Base-by-base conservation (phyloP, 2,797 vertebrate genomes). In the Darevskia mixta region DNA sequence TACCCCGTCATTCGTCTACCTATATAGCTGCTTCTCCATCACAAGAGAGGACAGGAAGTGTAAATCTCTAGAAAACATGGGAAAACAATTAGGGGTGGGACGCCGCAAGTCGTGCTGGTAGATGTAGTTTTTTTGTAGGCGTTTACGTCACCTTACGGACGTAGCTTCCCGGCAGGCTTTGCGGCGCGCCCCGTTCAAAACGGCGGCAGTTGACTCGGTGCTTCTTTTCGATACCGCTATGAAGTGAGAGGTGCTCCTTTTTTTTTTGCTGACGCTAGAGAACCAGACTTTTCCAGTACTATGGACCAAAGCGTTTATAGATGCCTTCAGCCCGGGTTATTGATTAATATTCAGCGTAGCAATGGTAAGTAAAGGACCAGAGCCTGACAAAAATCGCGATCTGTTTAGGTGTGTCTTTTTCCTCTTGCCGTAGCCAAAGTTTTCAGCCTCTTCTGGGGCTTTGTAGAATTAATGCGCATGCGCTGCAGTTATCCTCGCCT, bases 141-240 rank as follows among this genome's bases (percentile, higher is more conserved):
- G 25, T 38, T 11, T 9, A 20, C 3, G 5, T 29, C 49, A 17
- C 29, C 27, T 6, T 41, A 11, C 10, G 2, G 43, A 61, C 78
- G 77, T 55, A 4, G 8, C 55, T 89, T 89, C 83, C 88, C 88
- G 78, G 88, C 78, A 81, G 32, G 78, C 88, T 82, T 77, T 77
- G 72, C 83, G 83, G 88, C 71, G 79, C 88, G 88, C 78, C 79
- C n/a, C 71, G 45, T 89, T 89, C 78, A 89, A 89, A 89, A 85
- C 32, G 69, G 83, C 32, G 78, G 71, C 88, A 2, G 88, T 89
- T 86, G 61, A 32, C 25, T 58, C n/a, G 2, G 1, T 41, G 69
- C 55, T 66, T 32, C 25, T 18, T 55, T 41, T 5, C 23, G 29
- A 27, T 20, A 20, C 55, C n/a, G 29, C 9, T 20, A 10, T 32